These are phyloP conservation scores for Etia nguti DNA, from an alignment of 2,113 vertebrate species.

Conservation along the genomic window DNA sequence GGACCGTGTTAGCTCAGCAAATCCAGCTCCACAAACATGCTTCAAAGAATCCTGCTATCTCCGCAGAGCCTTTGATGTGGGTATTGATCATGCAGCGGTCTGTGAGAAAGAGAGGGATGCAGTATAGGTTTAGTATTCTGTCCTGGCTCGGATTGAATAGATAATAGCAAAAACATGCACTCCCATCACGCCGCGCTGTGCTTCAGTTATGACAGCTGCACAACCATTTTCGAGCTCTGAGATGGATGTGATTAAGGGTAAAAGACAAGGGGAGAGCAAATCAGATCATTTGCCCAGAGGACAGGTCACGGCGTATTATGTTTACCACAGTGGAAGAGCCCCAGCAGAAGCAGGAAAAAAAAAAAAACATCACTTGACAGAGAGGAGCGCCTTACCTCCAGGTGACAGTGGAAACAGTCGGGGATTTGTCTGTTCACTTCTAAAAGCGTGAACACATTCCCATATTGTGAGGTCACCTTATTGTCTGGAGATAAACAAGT, in stretches of 20 bases:
- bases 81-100: slow-evolving; percentile 79
- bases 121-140: slow-evolving; percentile 50
- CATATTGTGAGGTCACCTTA: background rate
- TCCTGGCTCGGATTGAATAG: slow-evolving; percentile 45
- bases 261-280: slow-evolving; percentile 48
- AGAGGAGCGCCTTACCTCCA: background rate
- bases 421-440: background rate
- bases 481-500: background rate
- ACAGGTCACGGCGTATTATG: slow-evolving; percentile 28
- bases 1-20: slow-evolving; percentile 84
- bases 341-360: slow-evolving; percentile 1
- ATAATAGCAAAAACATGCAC: slow-evolving; percentile 60
- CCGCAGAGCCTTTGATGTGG: slow-evolving; percentile 81
- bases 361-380: background rate
- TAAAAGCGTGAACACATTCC: background rate
- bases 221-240: slow-evolving; percentile 23
- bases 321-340: slow-evolving; percentile 8
- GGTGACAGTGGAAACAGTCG: background rate
- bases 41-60: slow-evolving; percentile 85
- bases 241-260: slow-evolving; percentile 34
- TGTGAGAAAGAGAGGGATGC: slow-evolving; percentile 53
- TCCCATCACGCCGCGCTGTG: slow-evolving; percentile 27
- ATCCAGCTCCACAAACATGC: slow-evolving; percentile 84
- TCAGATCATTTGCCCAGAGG: slow-evolving; percentile 34
- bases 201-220: slow-evolving; percentile 59